These are phyloP conservation scores for Micromys minutus DNA, from an alignment of 2,113 vertebrate species.

Conservation along the genomic window DNA sequence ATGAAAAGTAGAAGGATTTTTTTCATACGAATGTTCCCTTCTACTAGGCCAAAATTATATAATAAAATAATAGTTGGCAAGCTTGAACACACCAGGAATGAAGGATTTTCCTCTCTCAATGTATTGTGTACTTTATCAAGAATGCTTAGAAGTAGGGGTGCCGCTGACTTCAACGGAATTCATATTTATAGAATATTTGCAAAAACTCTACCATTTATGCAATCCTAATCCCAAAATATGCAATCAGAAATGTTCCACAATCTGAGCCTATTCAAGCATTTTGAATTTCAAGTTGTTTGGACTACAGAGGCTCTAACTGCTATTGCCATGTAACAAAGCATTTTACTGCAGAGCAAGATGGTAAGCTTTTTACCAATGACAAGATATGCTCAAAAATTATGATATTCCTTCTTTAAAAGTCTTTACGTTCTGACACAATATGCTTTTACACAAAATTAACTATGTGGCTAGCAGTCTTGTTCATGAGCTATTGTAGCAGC, in stretches of 20 bases:
- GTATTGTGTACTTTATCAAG: neutral
- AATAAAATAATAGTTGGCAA: neutral
- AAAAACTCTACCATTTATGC: neutral
- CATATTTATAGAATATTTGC: neutral
- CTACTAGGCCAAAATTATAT: neutral
- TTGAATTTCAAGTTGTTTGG: neutral
- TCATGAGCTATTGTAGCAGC: neutral
- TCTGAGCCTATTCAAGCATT: neutral
- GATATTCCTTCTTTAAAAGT: neutral
- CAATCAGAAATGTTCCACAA: neutral
- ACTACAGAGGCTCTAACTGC: neutral
- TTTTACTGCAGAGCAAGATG: constrained; percentile 22
- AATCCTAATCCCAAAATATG: neutral
- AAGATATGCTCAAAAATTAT: constrained; percentile 39
- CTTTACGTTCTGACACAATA: neutral
- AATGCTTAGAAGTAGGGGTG: neutral
- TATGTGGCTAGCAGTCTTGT: neutral
- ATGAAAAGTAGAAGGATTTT: neutral
- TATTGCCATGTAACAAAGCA: neutral
- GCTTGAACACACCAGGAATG: neutral
- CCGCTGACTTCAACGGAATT: neutral
- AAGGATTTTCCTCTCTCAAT: neutral
- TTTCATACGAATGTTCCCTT: constrained; percentile 14
- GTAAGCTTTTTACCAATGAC: neutral
- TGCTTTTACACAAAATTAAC: neutral